Conservation (phyloP, 2,113 vertebrate genomes). For the Alectura lathami region DNA sequence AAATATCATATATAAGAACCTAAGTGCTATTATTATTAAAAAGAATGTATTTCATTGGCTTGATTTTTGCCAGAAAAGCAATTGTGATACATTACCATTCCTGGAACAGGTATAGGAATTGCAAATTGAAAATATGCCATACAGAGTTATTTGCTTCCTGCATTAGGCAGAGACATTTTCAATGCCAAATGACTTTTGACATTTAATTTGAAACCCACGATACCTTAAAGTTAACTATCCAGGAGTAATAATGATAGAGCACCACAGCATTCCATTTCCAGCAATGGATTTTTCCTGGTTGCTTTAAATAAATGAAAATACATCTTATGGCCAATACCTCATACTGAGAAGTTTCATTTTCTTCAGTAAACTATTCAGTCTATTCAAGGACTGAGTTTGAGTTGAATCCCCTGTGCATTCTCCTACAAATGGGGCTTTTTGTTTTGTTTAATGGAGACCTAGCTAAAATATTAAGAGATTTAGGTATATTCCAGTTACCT, state of each 20-base stretch:
- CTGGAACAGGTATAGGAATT: neutral
- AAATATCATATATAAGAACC: neutral
- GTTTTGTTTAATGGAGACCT: neutral
- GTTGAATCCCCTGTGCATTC: neutral
- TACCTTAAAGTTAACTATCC: conserved; percentile 31
- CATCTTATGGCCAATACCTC: neutral
- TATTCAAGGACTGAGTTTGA: neutral
- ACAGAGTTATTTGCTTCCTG: conserved; percentile 26
- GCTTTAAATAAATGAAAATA: conserved; percentile 43
- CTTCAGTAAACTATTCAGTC: neutral
- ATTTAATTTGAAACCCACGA: conserved; percentile 50
- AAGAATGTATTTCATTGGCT: neutral
- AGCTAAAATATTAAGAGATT: neutral
- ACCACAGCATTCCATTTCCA: conserved; percentile 8
- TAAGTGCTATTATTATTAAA: neutral
- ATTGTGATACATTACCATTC: neutral
- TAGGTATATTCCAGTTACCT: neutral
- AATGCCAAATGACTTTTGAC: conserved; percentile 40
- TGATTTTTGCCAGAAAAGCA: conserved; percentile 26
- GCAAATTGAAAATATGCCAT: conserved; percentile 23
- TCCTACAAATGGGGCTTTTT: neutral
- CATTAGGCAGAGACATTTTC: conserved; percentile 44
- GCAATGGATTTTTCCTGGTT: conserved; percentile 7
- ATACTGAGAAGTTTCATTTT: neutral
- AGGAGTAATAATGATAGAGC: conserved; percentile 8